phyloP scores from a whole-genome alignment of 2,113 vertebrate genomes.

The Eudyptes chrysolophus region DNA sequence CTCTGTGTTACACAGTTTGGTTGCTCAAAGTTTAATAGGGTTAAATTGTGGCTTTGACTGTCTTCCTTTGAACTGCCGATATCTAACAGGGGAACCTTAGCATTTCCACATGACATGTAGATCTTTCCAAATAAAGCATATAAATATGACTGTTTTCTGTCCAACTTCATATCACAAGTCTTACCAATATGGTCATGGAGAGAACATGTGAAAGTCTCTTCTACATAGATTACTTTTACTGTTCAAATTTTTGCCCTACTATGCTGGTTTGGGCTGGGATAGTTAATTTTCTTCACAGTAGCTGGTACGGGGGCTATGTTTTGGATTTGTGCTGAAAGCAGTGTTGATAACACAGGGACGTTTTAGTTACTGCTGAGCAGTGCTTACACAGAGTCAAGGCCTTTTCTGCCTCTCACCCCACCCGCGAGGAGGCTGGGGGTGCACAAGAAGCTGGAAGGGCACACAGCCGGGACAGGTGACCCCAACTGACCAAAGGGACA shows the following conservation, averaged over 20 bases:
- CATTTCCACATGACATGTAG: accelerated
- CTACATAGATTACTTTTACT: neutral
- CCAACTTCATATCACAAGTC: neutral
- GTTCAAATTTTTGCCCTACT: neutral
- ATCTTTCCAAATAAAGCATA: neutral
- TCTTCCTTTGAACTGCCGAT: neutral
- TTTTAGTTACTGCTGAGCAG: too few relatives aligned
- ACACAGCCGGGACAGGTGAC: too few relatives aligned
- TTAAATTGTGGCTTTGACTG: neutral
- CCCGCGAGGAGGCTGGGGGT: too few relatives aligned
- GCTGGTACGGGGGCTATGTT: too few relatives aligned
- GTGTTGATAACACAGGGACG: too few relatives aligned
- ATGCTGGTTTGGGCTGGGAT: too few relatives aligned
- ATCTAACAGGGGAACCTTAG: neutral
- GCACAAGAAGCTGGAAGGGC: too few relatives aligned
- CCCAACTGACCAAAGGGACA: too few relatives aligned
- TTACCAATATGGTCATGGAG: neutral
- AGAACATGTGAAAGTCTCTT: neutral
- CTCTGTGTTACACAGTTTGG: neutral
- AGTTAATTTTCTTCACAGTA: too few relatives aligned
- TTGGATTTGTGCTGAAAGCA: too few relatives aligned
- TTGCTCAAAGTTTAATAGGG: neutral
- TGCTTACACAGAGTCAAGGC: too few relatives aligned
- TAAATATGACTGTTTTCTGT: neutral
- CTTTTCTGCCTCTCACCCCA: too few relatives aligned